Evolutionary conservation across 2,888 invertebrate genomes (phyloP).

Genomic region (Mystacides longicornis): DNA sequence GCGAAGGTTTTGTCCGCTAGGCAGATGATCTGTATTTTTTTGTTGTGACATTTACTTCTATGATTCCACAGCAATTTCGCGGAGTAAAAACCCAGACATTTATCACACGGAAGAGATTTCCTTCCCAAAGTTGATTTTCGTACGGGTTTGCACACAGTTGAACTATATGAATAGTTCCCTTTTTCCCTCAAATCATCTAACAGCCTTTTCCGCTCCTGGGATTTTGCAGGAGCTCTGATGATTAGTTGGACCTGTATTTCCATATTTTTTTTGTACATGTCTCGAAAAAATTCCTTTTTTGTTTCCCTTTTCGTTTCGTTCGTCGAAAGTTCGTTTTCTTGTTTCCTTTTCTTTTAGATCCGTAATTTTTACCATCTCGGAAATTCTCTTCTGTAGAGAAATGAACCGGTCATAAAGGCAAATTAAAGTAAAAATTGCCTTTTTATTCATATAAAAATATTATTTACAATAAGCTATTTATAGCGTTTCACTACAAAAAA

Average conservation of each 20-base stretch:
- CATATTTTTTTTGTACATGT: too few relatives aligned
- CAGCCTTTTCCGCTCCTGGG: neutral
- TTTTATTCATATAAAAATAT: too few relatives aligned
- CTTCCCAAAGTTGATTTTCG: neutral
- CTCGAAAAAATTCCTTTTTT: too few relatives aligned
- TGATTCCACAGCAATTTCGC: neutral
- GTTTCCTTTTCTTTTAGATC: too few relatives aligned
- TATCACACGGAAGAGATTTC: neutral
- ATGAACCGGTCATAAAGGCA: too few relatives aligned
- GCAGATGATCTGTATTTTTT: neutral
- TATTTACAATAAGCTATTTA: too few relatives aligned
- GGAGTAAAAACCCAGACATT: neutral
- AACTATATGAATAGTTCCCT: neutral
- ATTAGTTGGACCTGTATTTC: neutral
- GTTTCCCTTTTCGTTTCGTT: too few relatives aligned
- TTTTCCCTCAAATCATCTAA: neutral
- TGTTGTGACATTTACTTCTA: neutral
- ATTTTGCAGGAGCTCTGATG: neutral
- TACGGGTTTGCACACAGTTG: neutral
- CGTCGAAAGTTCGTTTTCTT: too few relatives aligned
- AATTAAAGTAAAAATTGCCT: too few relatives aligned
- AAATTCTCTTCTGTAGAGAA: too few relatives aligned
- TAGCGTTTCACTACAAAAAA: too few relatives aligned
- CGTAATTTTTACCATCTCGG: too few relatives aligned
- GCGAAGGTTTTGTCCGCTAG: neutral